Percentiles rank a stretch among this genome's conserved stretches.
These are phyloP conservation scores for Cottus gobio DNA, from an alignment of 2,113 vertebrate genomes.

Conservation along the genomic window DNA sequence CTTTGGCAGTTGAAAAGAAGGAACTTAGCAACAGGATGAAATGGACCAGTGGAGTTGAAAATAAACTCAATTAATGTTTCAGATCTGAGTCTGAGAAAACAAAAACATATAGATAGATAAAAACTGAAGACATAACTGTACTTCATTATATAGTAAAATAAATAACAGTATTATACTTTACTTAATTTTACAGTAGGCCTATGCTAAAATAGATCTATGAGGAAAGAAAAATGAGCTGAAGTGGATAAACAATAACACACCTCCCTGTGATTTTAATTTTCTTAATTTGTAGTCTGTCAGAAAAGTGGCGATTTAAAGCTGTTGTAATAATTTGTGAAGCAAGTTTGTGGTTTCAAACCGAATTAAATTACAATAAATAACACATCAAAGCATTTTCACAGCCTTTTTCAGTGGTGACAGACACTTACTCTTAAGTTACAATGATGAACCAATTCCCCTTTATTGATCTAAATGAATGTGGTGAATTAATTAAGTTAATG, in stretches of 20 bases:
- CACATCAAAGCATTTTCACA: neutral
- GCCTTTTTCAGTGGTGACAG: neutral
- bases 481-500: neutral
- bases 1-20: conserved; percentile 9
- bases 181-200: no score
- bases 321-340: neutral
- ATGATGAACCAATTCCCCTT: neutral
- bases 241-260: no score
- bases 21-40: neutral
- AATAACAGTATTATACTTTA: no score
- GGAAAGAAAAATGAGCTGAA: no score
- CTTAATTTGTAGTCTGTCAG: no score
- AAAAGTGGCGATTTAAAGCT: no score
- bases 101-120: neutral
- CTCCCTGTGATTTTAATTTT: no score
- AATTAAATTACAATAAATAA: neutral
- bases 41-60: neutral
- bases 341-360: neutral
- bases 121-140: no score
- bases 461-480: neutral
- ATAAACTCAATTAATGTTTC: neutral
- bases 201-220: no score
- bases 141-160: no score
- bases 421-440: neutral
- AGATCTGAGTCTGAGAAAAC: neutral